Evolutionary conservation across 2,888 invertebrate species (phyloP), one percentile per base, ranked within the genome.

Genomic region (Cyclophora albipunctata): DNA sequence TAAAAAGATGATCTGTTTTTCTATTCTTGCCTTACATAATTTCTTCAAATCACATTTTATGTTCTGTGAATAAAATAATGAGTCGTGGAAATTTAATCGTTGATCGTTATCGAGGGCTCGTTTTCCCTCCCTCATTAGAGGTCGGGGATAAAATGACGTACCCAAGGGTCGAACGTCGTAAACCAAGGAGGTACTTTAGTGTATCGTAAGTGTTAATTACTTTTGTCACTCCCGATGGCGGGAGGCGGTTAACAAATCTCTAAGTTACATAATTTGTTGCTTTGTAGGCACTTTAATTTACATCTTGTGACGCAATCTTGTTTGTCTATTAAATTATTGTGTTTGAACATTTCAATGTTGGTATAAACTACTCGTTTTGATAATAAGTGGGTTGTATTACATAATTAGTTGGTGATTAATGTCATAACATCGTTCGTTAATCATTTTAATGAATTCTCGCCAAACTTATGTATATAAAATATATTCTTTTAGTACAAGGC

Each of bases 121-220:
- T 71, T 72, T 66, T 66, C 66, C 64, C 73, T 75, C 72, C 71
- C 75, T 74, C 73, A 75, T 81, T 81, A 78, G 73, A 71, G 59
- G 64, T 54, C 55, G 60, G 60, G 62, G 62, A 67, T 71, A 62
- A 66, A 66, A 61, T 58, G 60, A 54, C 63, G 66, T 69, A 69
- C 69, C 73, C 66, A 66, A 78, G 81, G 78, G 80, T 78, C 74
- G 75, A 71, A 67, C 69, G 64, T 71, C 79, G 76, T 81, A 82
- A 83, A 78, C 78, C 75, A 71, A 67, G 69, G 4, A 5, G 37
- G 37, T 71, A 71, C 80, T 80, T 74, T 70, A 76, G 78, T 80
- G 75, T 81, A 83, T 83, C 78, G 81, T 79, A 80, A 84, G 81
- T 85, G 84, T 83, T 86, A 85, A 87, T 85, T 84, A 84, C 82